A percentile compares a stretch with the other conserved stretches of the same genome.
These are phyloP conservation scores for Philereme transversata DNA, from an alignment of 2,888 invertebrate species.

Conservation along the genomic window DNA sequence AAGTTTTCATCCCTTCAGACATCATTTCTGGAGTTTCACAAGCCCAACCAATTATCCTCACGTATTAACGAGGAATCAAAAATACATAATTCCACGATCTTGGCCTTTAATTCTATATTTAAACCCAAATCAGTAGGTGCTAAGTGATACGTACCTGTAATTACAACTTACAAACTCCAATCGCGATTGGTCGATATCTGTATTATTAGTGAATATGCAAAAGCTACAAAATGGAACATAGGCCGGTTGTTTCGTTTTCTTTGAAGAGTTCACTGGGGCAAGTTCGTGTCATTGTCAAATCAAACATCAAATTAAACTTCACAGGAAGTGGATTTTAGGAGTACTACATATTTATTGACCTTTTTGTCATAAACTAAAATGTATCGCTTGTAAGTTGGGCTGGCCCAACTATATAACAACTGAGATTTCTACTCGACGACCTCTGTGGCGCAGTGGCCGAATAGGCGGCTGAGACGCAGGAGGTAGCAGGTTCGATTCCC, in stretches of 20 bases:
- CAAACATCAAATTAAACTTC: background rate
- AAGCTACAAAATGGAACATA: background rate
- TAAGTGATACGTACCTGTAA: background rate
- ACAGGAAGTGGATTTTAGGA: background rate
- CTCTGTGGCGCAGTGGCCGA: slow-evolving; percentile 3
- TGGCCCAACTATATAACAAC: too few species aligned
- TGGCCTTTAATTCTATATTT: slow-evolving; percentile 1
- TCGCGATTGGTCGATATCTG: background rate
- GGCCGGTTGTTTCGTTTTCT: slow-evolving; percentile 5
- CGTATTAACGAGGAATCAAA: too few species aligned
- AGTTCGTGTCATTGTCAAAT: slow-evolving; percentile 42
- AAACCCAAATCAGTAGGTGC: background rate
- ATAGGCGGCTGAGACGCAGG: too few species aligned
- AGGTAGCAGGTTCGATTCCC: too few species aligned
- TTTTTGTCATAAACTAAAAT: too few species aligned
- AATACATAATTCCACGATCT: too few species aligned
- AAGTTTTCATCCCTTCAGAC: too few species aligned
- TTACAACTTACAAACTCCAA: background rate
- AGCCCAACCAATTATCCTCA: too few species aligned
- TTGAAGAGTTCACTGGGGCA: slow-evolving; percentile 6
- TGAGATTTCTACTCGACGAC: background rate
- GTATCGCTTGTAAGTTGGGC: too few species aligned
- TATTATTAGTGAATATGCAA: background rate
- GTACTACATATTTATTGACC: too few species aligned
- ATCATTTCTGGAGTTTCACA: too few species aligned